These are phyloP conservation scores for Bombus picipes DNA, from an alignment of 1,140 invertebrate species.

Conservation along the genomic window DNA sequence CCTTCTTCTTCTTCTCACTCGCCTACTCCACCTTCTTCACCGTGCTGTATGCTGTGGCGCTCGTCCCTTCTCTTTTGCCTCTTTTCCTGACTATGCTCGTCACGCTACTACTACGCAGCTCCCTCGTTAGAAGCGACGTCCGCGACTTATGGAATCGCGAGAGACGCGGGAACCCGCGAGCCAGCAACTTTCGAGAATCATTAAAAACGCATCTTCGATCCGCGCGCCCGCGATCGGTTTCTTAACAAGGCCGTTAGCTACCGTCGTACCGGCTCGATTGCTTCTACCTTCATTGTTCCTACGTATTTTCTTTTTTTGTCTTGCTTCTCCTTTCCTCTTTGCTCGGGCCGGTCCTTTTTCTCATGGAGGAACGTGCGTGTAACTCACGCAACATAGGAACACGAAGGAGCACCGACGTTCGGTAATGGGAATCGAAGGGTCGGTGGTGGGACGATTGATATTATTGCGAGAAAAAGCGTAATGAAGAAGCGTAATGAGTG, in stretches of 20 bases:
- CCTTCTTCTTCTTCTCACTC: conserved; percentile 40
- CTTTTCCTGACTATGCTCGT: neutral
- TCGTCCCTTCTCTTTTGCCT: neutral
- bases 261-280: neutral
- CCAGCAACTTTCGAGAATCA: conserved; percentile 66
- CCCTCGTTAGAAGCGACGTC: conserved; percentile 55
- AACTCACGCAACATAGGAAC: no score
- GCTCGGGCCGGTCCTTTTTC: neutral
- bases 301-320: neutral
- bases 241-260: conserved; percentile 56
- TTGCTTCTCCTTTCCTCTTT: no score
- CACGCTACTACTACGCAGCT: conserved; percentile 1
- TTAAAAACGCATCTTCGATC: conserved; percentile 71
- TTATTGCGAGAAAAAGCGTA: conserved; percentile 14
- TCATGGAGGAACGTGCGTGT: neutral
- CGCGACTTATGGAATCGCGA: conserved; percentile 45
- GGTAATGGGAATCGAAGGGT: neutral
- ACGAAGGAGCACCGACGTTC: neutral
- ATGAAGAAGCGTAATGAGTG: conserved; percentile 8
- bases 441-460: conserved; percentile 3
- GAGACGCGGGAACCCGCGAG: conserved; percentile 48
- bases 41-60: neutral
- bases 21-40: neutral
- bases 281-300: neutral
- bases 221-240: conserved; percentile 46